Evolutionary conservation across 2,113 vertebrate species (phyloP).

Genomic region (Fukomys damarensis): DNA sequence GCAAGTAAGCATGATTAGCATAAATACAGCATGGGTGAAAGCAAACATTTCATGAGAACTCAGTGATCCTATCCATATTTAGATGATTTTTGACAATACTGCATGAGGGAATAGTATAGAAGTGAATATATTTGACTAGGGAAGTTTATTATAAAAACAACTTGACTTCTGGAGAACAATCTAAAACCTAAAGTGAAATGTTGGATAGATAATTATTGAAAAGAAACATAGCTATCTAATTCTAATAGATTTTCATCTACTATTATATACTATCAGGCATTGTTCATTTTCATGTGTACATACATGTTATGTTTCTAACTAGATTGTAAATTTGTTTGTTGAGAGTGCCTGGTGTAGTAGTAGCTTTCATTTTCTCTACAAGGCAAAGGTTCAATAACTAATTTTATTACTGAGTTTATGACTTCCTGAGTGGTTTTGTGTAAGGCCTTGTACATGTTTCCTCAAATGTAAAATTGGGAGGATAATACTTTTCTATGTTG

Average conservation of each 20-base stretch:
- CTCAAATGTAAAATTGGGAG: conserved; percentile 27
- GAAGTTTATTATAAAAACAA: conserved; percentile 7
- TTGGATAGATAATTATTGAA: background rate
- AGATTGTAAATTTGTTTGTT: background rate
- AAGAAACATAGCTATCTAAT: background rate
- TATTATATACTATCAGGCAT: background rate
- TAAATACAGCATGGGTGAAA: background rate
- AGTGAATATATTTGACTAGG: conserved; percentile 16
- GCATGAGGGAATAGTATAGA: background rate
- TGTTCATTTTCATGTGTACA: background rate
- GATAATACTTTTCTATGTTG: background rate
- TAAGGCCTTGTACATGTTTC: background rate
- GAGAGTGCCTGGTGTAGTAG: background rate
- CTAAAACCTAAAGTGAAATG: background rate
- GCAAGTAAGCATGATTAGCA: background rate
- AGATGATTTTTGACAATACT: background rate
- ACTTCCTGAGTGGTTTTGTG: background rate
- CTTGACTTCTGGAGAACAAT: background rate
- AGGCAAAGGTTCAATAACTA: background rate
- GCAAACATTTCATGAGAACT: background rate
- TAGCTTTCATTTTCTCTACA: background rate
- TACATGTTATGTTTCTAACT: background rate
- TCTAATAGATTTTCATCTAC: background rate
- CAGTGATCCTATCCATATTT: background rate
- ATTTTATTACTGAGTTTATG: background rate